A percentile compares a stretch with the other conserved stretches of the same genome.
These are phyloP conservation scores for Eupithecia vulgata DNA, from an alignment of 2,888 invertebrate genomes.

Conservation along the genomic window DNA sequence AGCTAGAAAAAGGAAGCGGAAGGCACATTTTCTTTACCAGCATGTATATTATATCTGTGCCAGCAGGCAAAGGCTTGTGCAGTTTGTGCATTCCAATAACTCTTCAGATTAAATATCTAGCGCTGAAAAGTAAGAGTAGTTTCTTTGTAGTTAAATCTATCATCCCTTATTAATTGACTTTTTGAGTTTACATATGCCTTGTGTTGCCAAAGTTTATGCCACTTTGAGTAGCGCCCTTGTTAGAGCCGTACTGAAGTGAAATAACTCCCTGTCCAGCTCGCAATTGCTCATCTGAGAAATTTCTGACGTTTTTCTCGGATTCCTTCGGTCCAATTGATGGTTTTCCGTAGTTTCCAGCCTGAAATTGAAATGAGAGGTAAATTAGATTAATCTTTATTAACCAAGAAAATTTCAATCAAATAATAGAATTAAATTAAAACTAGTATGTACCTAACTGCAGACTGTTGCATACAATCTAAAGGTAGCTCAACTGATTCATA, in stretches of 20 bases:
- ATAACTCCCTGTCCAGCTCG: conserved; percentile 96
- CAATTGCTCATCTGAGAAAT: conserved; percentile 97
- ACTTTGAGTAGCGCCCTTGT: conserved; percentile 98
- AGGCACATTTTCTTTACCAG: not conserved
- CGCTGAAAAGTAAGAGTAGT: not conserved
- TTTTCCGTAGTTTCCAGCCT: conserved; percentile 92
- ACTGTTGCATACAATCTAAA: too few species aligned
- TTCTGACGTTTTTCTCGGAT: conserved; percentile 96
- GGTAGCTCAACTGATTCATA: too few species aligned
- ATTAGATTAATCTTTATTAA: too few species aligned
- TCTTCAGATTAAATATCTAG: not conserved
- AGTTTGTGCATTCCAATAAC: not conserved
- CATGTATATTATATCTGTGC: too few species aligned
- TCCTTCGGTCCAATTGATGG: conserved; percentile 98
- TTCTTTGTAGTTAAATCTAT: not conserved
- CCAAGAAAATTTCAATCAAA: too few species aligned
- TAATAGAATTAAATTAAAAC: too few species aligned
- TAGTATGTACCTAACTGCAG: too few species aligned
- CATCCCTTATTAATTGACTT: not conserved
- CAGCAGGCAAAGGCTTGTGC: not conserved
- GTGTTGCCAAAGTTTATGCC: conserved; percentile 99
- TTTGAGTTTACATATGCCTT: conserved; percentile 92
- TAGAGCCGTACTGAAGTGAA: conserved; percentile 97
- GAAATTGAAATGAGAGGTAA: conserved; percentile 46
- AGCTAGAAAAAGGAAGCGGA: not conserved